These are phyloP conservation scores for Pammene aurita DNA, from an alignment of 2,888 invertebrate species.

Conservation along the genomic window DNA sequence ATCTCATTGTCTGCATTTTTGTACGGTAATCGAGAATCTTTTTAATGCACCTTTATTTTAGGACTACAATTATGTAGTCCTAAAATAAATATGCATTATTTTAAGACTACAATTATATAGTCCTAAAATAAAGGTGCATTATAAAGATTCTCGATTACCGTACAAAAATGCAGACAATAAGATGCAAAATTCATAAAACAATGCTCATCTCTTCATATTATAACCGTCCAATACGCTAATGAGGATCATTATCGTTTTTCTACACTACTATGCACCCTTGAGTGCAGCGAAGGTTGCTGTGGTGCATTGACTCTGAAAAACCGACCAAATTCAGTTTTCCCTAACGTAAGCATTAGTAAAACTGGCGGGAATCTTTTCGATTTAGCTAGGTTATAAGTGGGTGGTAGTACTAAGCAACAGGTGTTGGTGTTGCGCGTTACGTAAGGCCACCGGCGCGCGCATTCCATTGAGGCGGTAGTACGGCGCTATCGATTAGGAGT, in stretches of 20 bases:
- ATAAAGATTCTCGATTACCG: no score
- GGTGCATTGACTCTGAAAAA: slow-evolving; percentile 76
- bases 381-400: slow-evolving; percentile 68
- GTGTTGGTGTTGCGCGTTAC: slow-evolving; percentile 76
- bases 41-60: no score
- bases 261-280: slow-evolving; percentile 79
- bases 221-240: slow-evolving; percentile 64
- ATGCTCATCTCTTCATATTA: slow-evolving; percentile 42
- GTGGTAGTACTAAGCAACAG: slow-evolving; percentile 79
- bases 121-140: no score
- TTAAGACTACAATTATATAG: no score
- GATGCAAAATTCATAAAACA: no score
- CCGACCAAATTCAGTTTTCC: slow-evolving; percentile 58
- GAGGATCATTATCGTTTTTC: slow-evolving; percentile 76
- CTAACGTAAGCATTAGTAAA: slow-evolving; percentile 44
- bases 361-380: slow-evolving; percentile 53
- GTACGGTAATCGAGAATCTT: not conserved
- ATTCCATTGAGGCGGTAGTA: slow-evolving; percentile 76
- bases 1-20: not conserved
- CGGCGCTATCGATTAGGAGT: slow-evolving; percentile 75
- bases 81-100: no score
- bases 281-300: slow-evolving; percentile 80
- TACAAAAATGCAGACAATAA: not conserved
- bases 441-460: slow-evolving; percentile 78
- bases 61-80: no score